Evolutionary conservation across 37 sponge, comb jelly and placozoan species (phyloP), one percentile per base, ranked within the genome.

Genomic region (Mnemiopsis leidyi): DNA sequence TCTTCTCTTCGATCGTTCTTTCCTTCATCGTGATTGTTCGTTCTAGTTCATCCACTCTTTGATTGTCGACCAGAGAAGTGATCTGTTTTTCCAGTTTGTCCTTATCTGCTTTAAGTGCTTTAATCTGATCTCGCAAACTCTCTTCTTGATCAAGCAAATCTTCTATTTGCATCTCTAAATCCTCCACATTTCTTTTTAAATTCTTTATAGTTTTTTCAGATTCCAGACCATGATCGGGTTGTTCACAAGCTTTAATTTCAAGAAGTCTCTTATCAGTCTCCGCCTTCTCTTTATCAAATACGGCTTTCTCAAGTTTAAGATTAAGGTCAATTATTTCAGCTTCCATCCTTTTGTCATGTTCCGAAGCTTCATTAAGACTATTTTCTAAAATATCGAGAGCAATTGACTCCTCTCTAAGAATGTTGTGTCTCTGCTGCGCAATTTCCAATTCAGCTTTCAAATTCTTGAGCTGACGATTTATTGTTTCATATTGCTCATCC

Each of bases 391-490:
- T 40, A 33, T 85, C 35, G 1, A 85, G 31, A 1, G 90, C 36
- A 23, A 85, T 85, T 9, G 90, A 85, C 9, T 85, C 90, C 48
- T 85, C 90, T 40, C 26, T 85, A n/a, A 85, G 24, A n/a, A 39
- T 40, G 36, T 77, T 77, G 23, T 85, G 90, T 0, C 90, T 35
- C 75, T 71, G 75, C 20, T 71, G 75, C 48, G 90, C 32, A 39
- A 39, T 38, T 0, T 85, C 90, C 61, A 85, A 85, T 26, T 85
- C 90, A 3, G 24, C 90, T 85, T 85, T 33, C 61, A 85, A 25
- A 23, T 85, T 85, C 48, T 40, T 40, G 29, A 85, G 24, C 90
- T 85, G 90, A 29, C 90, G n/a, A 40, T 39, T 38, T 3, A 85
- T 23, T 1, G 31, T 85, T 21, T 38, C 40, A 25, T 36, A 36